phyloP scores from a whole-genome alignment of 2,113 vertebrate species.

The Pampusana beccarii region DNA sequence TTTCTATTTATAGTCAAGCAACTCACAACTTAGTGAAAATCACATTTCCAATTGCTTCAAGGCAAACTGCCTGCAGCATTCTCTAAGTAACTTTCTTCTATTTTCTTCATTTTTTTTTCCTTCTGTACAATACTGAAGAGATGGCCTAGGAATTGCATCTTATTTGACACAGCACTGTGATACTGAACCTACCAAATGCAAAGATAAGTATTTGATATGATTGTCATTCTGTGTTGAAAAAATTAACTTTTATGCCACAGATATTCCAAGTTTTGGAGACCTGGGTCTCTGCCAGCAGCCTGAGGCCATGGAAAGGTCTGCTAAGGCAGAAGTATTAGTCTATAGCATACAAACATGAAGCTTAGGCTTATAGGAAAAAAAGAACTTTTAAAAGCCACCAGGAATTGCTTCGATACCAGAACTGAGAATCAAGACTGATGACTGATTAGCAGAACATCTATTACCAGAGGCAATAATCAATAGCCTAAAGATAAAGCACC shows the following conservation, averaged over 20 bases:
- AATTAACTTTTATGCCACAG: not conserved
- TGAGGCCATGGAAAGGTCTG: not conserved
- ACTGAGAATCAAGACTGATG: not conserved
- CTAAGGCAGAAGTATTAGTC: not conserved
- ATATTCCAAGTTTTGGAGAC: not conserved
- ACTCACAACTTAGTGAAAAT: not conserved
- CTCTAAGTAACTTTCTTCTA: not conserved
- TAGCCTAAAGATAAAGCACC: not conserved
- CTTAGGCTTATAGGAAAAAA: not conserved
- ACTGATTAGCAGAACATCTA: not conserved
- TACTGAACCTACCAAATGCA: not conserved
- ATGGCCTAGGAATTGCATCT: not conserved
- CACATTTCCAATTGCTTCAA: not conserved
- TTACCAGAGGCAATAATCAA: not conserved
- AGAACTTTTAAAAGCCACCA: not conserved
- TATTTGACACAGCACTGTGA: not conserved
- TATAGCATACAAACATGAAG: not conserved
- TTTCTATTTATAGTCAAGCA: conserved; percentile 21
- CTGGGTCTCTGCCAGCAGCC: not conserved
- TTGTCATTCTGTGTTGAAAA: not conserved
- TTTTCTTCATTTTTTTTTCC: too few species aligned
- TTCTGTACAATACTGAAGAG: not conserved
- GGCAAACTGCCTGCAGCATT: not conserved
- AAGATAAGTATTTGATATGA: not conserved
- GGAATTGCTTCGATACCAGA: not conserved